Evolutionary conservation across 92 coral and sea anemone species (phyloP), one percentile per base, ranked within the genome.

Genomic region (Epizoanthus rinbou): DNA sequence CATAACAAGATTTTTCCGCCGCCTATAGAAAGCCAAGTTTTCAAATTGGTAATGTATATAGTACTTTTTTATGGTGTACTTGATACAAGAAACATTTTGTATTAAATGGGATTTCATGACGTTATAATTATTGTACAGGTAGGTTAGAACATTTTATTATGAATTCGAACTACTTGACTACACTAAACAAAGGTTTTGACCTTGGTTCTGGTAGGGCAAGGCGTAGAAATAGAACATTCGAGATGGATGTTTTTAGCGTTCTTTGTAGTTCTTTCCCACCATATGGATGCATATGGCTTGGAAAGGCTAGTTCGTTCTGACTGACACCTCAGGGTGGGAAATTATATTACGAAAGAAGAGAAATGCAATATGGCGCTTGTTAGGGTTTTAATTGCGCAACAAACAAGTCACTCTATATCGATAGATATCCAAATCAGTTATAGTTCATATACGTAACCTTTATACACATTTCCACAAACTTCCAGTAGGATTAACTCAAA

Each of bases 351-450:
- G 68, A 63, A 63, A 63, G 68, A 63, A 63, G 68, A 2, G 10
- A 63, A 63, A 63, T 63, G 68, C 31, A 63, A 63, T 63, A 63
- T 63, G 68, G 68, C 68, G 68, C 68, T 63, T 63, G 68, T 63
- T 18, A 63, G 68, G 8, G 3, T 63, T 1, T 63, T 63, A 63
- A 63, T 63, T 63, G 68, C 68, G 10, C 68, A 63, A 63, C 25
- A 63, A 63, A 63, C 68, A 63, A 63, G 68, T 63, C 68, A 63
- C 68, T 63, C 68, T 63, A 63, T 3, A 63, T 63, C 60, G 60
- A 56, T 56, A 3, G 68, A 63, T 63, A 63, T 63, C 68, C 68
- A 63, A 63, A 63, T 63, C 68, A 63, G 68, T n/a, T n/a, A n/a
- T n/a, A n/a, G n/a, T n/a, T 63, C 68, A 63, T 63, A 63, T 63